Evolutionary conservation across 1,140 invertebrate species (phyloP).

Genomic region (Drosophila obscura): DNA sequence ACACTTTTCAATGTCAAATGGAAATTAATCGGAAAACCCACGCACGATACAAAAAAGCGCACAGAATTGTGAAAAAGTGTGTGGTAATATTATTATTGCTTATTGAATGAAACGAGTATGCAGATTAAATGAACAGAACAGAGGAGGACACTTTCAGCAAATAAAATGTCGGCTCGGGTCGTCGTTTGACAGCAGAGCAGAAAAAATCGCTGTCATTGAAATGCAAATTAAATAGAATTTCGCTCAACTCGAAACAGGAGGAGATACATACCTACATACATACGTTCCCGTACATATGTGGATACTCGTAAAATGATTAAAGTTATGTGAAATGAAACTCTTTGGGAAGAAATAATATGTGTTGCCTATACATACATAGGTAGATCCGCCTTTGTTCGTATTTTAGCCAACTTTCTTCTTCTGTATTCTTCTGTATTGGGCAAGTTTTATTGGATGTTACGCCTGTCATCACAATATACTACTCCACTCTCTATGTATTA

Average conservation of each 20-base stretch:
- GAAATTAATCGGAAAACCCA: no score
- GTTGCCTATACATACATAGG: conserved; percentile 13
- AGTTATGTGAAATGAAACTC: background rate
- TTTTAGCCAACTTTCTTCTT: conserved; percentile 12
- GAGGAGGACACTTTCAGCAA: background rate
- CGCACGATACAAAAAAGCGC: no score
- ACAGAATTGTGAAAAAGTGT: background rate
- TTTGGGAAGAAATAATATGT: background rate
- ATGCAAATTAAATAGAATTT: conserved; percentile 23
- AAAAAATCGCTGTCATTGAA: conserved; percentile 26
- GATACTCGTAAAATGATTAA: background rate
- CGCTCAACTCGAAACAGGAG: background rate
- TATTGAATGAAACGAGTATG: conserved; percentile 9
- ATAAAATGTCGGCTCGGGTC: background rate
- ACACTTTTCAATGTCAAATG: no score
- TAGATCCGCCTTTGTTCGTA: background rate
- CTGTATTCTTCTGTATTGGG: conserved; percentile 2
- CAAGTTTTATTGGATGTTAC: conserved; percentile 15
- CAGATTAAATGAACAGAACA: conserved; percentile 22
- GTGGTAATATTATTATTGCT: conserved; percentile 11
- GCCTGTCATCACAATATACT: conserved; percentile 2
- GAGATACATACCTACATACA: background rate
- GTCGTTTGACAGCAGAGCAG: background rate
- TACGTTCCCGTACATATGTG: no score
- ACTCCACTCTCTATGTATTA: background rate